phyloP scores from a whole-genome alignment of 2,888 invertebrate genomes.

The Gnatocerus cornutus region DNA sequence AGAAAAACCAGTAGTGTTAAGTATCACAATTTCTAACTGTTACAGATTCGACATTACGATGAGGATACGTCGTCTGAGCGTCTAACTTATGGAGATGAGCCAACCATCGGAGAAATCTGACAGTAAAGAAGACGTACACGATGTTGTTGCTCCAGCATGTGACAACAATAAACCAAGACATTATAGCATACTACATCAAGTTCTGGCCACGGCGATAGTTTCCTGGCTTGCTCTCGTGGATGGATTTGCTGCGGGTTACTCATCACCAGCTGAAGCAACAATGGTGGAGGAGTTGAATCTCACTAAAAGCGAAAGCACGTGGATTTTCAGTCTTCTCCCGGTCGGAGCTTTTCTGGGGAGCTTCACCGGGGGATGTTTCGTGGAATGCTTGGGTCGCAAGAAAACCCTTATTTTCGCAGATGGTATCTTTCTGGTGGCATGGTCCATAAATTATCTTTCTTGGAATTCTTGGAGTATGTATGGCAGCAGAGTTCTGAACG shows the following conservation, averaged over 20 bases:
- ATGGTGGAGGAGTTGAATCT: constrained; percentile 78
- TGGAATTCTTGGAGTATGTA: constrained; percentile 82
- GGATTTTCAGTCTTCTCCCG: constrained; percentile 93
- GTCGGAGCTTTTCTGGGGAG: constrained; percentile 89
- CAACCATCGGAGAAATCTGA: background rate
- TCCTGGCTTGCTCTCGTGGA: constrained; percentile 91
- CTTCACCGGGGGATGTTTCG: constrained; percentile 85
- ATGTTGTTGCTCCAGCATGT: background rate
- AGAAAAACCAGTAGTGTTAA: background rate
- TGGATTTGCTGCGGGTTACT: constrained; percentile 91
- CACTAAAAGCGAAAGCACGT: constrained; percentile 82
- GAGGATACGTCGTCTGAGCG: too few species aligned
- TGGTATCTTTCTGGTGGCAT: constrained; percentile 86
- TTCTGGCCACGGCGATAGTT: constrained; percentile 88
- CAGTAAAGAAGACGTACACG: too few species aligned
- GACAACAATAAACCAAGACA: background rate
- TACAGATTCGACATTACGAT: too few species aligned
- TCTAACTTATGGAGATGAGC: constrained; percentile 7
- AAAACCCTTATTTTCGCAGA: constrained; percentile 86
- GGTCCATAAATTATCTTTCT: constrained; percentile 87
- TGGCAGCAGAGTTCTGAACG: constrained; percentile 86
- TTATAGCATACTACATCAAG: constrained; percentile 72
- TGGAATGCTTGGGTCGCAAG: constrained; percentile 87
- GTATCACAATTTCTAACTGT: background rate
- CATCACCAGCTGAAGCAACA: constrained; percentile 86